phyloP scores from a whole-genome alignment of 1,140 invertebrate species.

The Chlorops oryzae region DNA sequence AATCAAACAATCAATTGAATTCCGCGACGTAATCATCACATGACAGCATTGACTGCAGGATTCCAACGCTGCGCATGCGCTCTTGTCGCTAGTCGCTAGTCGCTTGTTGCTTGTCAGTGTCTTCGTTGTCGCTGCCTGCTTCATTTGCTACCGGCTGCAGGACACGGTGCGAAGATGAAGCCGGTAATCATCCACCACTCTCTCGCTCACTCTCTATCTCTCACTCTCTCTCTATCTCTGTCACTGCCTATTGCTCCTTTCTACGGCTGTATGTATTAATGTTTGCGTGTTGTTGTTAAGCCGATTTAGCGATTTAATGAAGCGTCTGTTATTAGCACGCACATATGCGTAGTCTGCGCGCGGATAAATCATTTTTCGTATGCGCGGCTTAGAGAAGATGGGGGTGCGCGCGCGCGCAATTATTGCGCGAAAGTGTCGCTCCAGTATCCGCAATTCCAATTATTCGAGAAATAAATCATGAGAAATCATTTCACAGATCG shows the following conservation, averaged over 20 bases:
- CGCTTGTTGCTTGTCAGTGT: slow-evolving; percentile 8
- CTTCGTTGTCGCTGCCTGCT: neutral
- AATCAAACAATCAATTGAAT: slow-evolving; percentile 49
- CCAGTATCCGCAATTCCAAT: slow-evolving; percentile 22
- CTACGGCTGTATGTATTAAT: slow-evolving; percentile 10
- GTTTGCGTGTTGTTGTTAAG: slow-evolving; percentile 20
- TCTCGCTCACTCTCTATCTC: neutral
- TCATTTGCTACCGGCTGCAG: neutral
- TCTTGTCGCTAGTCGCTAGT: neutral
- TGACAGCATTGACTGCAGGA: slow-evolving; percentile 19
- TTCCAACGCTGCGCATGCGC: neutral
- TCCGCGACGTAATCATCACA: slow-evolving; percentile 46
- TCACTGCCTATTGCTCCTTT: slow-evolving; percentile 11
- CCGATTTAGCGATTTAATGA: slow-evolving; percentile 46
- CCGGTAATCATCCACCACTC: neutral
- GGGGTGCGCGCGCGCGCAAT: neutral
- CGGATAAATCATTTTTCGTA: slow-evolving; percentile 15
- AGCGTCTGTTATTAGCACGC: slow-evolving; percentile 14
- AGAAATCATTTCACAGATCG: too few species aligned
- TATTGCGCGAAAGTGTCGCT: neutral
- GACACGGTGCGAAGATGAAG: neutral
- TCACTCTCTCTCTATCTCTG: neutral
- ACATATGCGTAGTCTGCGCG: slow-evolving; percentile 8
- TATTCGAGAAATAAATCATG: slow-evolving; percentile 33
- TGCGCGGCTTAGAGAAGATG: neutral